phyloP scores from a whole-genome alignment of 2,888 invertebrate species.

The Ornithoptera alexandrae region DNA sequence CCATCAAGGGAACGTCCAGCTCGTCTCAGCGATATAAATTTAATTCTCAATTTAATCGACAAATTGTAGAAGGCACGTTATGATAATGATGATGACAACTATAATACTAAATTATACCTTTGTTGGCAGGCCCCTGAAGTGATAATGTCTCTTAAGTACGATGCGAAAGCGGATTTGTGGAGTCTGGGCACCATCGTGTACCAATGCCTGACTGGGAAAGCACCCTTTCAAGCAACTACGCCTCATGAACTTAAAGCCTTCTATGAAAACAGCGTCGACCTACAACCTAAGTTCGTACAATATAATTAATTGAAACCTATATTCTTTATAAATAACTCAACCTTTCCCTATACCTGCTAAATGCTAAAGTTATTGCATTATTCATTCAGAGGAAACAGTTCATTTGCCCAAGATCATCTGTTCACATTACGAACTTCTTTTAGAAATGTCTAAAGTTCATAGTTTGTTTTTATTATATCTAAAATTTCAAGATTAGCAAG shows the following conservation, averaged over 20 bases:
- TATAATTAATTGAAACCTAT: not conserved
- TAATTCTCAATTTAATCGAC: too few species aligned
- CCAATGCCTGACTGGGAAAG: slow-evolving; percentile 98
- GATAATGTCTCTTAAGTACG: slow-evolving; percentile 99
- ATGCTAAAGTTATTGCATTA: not conserved
- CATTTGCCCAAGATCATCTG: too few species aligned
- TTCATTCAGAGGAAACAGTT: not conserved
- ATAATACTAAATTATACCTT: not conserved
- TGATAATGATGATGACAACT: not conserved
- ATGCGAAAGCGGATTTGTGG: slow-evolving; percentile 99
- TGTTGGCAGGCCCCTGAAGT: slow-evolving; percentile 94
- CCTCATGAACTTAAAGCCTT: slow-evolving; percentile 98
- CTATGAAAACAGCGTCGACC: slow-evolving; percentile 96
- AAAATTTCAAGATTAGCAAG: too few species aligned
- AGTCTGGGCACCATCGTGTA: slow-evolving; percentile 99
- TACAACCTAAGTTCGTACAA: slow-evolving; percentile 89
- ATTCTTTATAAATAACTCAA: not conserved
- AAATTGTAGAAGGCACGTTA: too few species aligned
- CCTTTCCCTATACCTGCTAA: not conserved
- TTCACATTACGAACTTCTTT: too few species aligned
- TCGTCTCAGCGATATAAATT: too few species aligned
- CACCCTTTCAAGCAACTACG: slow-evolving; percentile 98
- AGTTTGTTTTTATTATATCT: too few species aligned
- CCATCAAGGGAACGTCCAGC: too few species aligned
- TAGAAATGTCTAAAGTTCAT: too few species aligned